phyloP scores from a whole-genome alignment of 37 sponge, comb jelly and placozoan genomes.

The Beroe forskalii region DNA sequence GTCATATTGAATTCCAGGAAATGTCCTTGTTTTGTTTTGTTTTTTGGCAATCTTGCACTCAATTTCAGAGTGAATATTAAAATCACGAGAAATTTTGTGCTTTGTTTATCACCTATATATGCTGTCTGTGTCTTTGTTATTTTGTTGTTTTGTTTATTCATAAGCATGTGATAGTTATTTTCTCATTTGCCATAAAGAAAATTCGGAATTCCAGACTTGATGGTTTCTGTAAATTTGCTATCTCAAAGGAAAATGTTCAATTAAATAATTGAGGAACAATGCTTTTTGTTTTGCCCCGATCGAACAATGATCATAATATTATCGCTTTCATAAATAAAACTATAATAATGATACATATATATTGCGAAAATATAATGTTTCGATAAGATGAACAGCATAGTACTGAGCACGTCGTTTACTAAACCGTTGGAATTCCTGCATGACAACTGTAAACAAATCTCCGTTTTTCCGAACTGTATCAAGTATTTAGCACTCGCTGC shows the following conservation, averaged over 20 bases:
- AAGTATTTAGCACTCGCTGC: conserved; percentile 22
- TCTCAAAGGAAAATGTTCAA: too few relatives aligned
- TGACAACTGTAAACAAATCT: conserved; percentile 23
- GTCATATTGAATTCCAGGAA: too few relatives aligned
- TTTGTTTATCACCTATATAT: too few relatives aligned
- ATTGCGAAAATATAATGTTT: conserved; percentile 21
- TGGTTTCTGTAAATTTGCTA: too few relatives aligned
- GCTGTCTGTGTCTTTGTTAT: neutral
- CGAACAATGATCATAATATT: too few relatives aligned
- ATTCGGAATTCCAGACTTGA: neutral
- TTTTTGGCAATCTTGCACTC: too few relatives aligned
- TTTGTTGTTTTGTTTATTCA: neutral
- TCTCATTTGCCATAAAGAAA: neutral
- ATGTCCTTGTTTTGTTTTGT: too few relatives aligned
- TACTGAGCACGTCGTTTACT: neutral
- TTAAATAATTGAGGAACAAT: too few relatives aligned
- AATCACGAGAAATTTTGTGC: too few relatives aligned
- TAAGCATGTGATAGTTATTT: neutral
- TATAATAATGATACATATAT: conserved; percentile 25
- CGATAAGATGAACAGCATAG: conserved; percentile 50
- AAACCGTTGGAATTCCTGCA: conserved; percentile 51
- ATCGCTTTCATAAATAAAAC: too few relatives aligned
- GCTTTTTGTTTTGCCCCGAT: too few relatives aligned
- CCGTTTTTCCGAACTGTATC: conserved; percentile 35
- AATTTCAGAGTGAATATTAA: too few relatives aligned